Evolutionary conservation across 2,797 vertebrate genomes (phyloP).

Genomic region (Siniperca obscura): DNA sequence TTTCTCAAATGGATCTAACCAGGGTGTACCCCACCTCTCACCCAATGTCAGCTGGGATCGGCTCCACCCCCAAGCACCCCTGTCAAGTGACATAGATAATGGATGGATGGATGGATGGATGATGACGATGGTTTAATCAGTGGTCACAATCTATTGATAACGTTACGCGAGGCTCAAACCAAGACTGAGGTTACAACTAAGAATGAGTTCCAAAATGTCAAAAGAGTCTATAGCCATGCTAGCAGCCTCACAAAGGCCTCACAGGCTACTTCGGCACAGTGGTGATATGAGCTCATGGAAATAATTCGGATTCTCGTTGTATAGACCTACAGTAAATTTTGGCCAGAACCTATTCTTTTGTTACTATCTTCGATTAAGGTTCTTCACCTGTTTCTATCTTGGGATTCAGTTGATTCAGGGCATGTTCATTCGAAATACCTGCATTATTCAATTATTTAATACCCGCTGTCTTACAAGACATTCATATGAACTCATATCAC

Average conservation of each 20-base stretch:
- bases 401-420: neutral
- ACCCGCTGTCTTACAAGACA: too few relatives aligned
- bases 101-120: too few relatives aligned
- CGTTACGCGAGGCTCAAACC: neutral
- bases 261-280: neutral
- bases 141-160: slow-evolving; percentile 29
- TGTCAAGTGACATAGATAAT: too few relatives aligned
- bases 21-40: too few relatives aligned
- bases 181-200: neutral
- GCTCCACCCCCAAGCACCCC: too few relatives aligned
- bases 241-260: neutral
- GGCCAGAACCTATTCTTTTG: too few relatives aligned
- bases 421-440: too few relatives aligned
- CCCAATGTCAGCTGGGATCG: too few relatives aligned
- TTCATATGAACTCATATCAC: neutral
- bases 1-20: neutral
- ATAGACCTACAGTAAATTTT: neutral
- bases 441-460: too few relatives aligned
- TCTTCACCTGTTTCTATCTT: neutral
- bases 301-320: neutral
- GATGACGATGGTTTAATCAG: slow-evolving; percentile 41
- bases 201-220: neutral
- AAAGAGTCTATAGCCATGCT: neutral
- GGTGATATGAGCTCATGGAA: neutral
- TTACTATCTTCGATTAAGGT: neutral